Evolutionary conservation across 2,113 vertebrate genomes (phyloP), one percentile per base, ranked within the genome.

Genomic region (Chelonoidis abingdonii): DNA sequence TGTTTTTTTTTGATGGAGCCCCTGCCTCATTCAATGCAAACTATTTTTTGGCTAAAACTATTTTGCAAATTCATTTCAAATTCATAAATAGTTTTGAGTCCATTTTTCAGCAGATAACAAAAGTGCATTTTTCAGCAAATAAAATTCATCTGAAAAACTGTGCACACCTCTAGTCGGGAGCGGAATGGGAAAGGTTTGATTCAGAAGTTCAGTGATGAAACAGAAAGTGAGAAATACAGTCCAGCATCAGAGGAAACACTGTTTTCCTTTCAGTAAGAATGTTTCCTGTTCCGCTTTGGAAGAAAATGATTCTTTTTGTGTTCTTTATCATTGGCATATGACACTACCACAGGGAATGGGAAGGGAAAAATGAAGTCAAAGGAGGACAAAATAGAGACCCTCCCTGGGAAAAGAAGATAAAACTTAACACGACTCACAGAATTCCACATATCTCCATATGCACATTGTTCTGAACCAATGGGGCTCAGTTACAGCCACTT

Each of bases 261-360:
- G 22, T 83, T 97, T 91, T 93, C 84, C 38, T 94, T 54, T 69
- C 41, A 57, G 6, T 21, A 92, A 9, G 27, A 31, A 21, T 8
- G 6, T 76, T 90, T 83, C 76, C 94, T 89, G 49, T 27, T 88
- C 54, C 1, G 0, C 0, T 0, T 57, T 81, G 41, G 50, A 81
- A 79, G 12, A 29, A 24, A 79, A 8, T 27, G 2, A 81, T 92
- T 93, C 35, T 84, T 84, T 84, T 52, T 81, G 10, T 84, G 4
- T 83, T 85, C 62, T 85, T 90, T 78, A 81, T 21, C 8, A 16
- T 83, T 89, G 44, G 83, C 75, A 41, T 10, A 69, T 3, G 8
- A 27, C 86, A 6, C 11, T 82, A 50, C 6, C 56, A 72, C 13
- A 69, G 54, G 52, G n/a, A 93, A 7, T 5, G 59, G 25, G 54